A percentile compares a stretch with the other conserved stretches of the same genome.
These are phyloP conservation scores for Andrena fulva DNA, from an alignment of 2,888 invertebrate genomes.

Conservation along the genomic window DNA sequence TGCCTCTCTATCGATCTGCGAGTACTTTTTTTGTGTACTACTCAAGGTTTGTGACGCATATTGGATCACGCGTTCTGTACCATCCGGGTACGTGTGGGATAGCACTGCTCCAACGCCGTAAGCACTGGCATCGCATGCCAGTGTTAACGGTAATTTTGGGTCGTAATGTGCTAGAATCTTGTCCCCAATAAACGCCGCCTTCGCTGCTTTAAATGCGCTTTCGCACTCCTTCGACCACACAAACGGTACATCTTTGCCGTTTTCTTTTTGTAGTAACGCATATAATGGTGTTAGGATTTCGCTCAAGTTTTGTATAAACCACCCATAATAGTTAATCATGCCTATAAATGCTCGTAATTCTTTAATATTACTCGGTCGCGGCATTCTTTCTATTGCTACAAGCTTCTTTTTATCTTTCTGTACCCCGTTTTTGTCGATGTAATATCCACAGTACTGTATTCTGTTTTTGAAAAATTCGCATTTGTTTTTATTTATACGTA, in stretches of 20 bases:
- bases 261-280: not conserved
- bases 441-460: constrained; percentile 19
- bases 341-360: constrained; percentile 2
- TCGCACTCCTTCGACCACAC: not conserved
- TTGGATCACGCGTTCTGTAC: not conserved
- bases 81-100: not conserved
- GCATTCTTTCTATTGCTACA: constrained; percentile 14
- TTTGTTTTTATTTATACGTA: constrained; percentile 21
- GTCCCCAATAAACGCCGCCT: not conserved
- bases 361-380: not conserved
- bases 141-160: not conserved
- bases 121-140: not conserved
- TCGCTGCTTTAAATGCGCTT: not conserved
- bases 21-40: not conserved
- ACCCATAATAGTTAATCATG: not conserved
- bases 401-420: constrained; percentile 15
- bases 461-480: not conserved
- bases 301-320: constrained; percentile 17
- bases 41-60: constrained; percentile 9
- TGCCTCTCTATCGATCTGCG: constrained; percentile 12
- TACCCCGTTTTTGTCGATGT: constrained; percentile 14
- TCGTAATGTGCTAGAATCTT: not conserved
- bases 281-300: constrained; percentile 1
- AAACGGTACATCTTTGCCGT: not conserved
- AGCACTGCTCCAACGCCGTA: constrained; percentile 1